Evolutionary conservation across 2,888 invertebrate genomes (phyloP).

Genomic region (Cylloceria caligata): DNA sequence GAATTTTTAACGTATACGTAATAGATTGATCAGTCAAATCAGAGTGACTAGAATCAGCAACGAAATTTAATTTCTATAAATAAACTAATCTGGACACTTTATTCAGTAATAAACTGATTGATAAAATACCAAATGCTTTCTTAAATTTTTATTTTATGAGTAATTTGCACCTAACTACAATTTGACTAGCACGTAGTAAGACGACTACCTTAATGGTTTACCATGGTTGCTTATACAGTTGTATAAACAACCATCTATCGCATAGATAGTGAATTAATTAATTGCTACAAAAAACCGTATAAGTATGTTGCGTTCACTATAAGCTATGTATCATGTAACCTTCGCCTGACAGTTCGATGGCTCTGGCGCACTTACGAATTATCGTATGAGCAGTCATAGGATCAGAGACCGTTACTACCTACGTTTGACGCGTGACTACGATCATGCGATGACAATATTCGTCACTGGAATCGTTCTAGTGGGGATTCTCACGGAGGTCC

Average conservation of each 20-base stretch:
- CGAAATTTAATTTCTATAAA: no score
- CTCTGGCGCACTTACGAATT: background rate
- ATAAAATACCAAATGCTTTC: no score
- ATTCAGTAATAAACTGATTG: no score
- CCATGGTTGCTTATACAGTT: background rate
- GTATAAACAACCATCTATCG: no score
- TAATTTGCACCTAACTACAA: no score
- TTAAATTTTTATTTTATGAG: no score
- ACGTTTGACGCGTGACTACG: background rate
- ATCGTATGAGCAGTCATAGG: background rate
- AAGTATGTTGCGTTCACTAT: background rate
- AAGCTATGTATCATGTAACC: background rate
- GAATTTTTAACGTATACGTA: no score
- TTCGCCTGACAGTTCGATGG: no score
- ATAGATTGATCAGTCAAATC: no score
- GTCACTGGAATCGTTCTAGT: slow-evolving; percentile 24
- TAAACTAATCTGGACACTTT: no score
- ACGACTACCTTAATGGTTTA: background rate
- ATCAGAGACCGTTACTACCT: background rate
- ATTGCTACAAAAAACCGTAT: background rate
- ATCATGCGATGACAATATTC: slow-evolving; percentile 5
- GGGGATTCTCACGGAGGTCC: slow-evolving; percentile 56
- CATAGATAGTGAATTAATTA: slow-evolving; percentile 18
- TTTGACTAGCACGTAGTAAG: no score
- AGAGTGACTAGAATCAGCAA: no score